phyloP scores from a whole-genome alignment of 2,888 invertebrate species.

The Hyppa rectilinea region DNA sequence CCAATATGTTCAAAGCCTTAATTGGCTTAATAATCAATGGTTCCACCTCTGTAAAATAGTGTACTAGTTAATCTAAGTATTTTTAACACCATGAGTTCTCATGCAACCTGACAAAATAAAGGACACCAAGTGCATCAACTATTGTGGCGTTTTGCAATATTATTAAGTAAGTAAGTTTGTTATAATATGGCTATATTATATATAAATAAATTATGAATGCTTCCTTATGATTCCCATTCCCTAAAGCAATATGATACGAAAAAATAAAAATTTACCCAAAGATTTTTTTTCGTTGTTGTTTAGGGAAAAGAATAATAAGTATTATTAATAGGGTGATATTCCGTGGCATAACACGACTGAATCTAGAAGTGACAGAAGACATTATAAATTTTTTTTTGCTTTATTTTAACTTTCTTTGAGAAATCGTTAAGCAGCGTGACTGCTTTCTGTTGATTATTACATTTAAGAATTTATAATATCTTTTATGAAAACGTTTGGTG shows the following conservation, averaged over 20 bases:
- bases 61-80: conserved; percentile 61
- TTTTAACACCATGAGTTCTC: conserved; percentile 13
- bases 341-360: conserved; percentile 1
- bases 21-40: conserved; percentile 94
- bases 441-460: not conserved
- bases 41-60: conserved; percentile 86
- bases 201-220: not conserved
- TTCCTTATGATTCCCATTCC: conserved; percentile 6
- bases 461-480: conserved; percentile 15
- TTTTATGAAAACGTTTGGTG: not conserved
- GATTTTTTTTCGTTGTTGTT: not conserved
- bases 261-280: not conserved
- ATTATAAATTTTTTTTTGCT: conserved; percentile 20
- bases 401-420: not conserved
- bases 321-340: conserved; percentile 23
- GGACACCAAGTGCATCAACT: not conserved
- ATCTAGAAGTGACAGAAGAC: not conserved
- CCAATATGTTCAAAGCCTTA: conserved; percentile 93
- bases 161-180: conserved; percentile 13
- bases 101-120: conserved; percentile 24
- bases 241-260: not conserved
- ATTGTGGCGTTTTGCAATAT: not conserved
- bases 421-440: not conserved
- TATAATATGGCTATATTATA: conserved; percentile 12
- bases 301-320: conserved; percentile 1